These are phyloP conservation scores for Anolis apletophallus DNA, from an alignment of 2,797 vertebrate genomes.

Conservation along the genomic window DNA sequence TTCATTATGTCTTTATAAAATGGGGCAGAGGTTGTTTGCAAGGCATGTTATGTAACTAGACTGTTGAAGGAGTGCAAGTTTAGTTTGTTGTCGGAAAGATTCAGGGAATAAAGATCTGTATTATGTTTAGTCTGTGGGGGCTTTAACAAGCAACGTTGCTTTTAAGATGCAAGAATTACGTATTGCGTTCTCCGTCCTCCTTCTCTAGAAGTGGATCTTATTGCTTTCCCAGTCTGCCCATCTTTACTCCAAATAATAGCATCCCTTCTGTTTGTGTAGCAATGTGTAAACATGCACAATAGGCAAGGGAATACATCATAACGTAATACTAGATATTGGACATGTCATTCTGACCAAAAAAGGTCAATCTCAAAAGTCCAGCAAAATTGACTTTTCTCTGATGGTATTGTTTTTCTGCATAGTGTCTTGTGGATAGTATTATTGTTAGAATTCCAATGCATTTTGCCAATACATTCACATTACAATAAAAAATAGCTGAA, in stretches of 20 bases:
- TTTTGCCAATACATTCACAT: not conserved
- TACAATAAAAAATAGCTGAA: not conserved
- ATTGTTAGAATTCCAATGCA: not conserved
- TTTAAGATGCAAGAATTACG: not conserved
- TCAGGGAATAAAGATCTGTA: conserved; percentile 27
- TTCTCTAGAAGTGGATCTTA: not conserved
- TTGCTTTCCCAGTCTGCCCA: not conserved
- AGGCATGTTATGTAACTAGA: conserved; percentile 58
- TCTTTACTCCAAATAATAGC: not conserved
- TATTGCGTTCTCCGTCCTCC: conserved; percentile 1
- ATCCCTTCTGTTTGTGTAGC: too few relatives aligned
- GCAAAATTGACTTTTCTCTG: not conserved
- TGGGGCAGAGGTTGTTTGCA: conserved; percentile 55
- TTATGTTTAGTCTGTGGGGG: not conserved
- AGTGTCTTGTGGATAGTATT: not conserved
- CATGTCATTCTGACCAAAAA: not conserved
- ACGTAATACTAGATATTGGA: not conserved
- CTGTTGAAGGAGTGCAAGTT: conserved; percentile 48
- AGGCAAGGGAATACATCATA: not conserved
- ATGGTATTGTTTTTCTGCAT: not conserved
- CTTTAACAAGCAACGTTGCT: conserved; percentile 19
- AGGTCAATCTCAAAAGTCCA: not conserved
- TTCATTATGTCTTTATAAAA: conserved; percentile 63
- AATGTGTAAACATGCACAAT: not conserved
- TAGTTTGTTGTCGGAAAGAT: conserved; percentile 46